Evolutionary conservation across 2,113 vertebrate species (phyloP).

Genomic region (Haemorhous mexicanus): DNA sequence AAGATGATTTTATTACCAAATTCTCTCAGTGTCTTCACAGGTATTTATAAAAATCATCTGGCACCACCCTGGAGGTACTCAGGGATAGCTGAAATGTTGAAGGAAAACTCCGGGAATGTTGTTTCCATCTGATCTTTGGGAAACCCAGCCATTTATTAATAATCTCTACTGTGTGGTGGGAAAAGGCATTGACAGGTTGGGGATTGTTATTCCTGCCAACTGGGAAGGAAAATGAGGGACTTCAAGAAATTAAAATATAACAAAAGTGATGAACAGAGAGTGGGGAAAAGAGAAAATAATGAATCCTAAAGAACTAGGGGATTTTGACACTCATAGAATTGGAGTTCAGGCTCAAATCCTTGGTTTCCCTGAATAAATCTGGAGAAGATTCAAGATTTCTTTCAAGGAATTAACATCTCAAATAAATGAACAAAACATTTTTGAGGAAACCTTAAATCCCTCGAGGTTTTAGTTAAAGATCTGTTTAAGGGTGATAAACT

Average conservation of each 20-base stretch:
- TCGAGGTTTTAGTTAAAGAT: not conserved
- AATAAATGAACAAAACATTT: not conserved
- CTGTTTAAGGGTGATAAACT: not conserved
- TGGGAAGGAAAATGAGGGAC: not conserved
- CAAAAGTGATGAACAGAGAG: not conserved
- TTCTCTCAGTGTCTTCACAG: not conserved
- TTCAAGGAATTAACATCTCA: not conserved
- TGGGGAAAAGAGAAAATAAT: not conserved
- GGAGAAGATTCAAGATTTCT: not conserved
- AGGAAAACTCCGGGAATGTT: not conserved
- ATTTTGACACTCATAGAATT: not conserved
- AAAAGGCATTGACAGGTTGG: not conserved
- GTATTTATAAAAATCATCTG: not conserved
- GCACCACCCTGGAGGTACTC: not conserved
- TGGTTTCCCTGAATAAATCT: not conserved
- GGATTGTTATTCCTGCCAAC: not conserved
- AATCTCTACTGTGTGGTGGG: too few species aligned
- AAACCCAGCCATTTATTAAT: not conserved
- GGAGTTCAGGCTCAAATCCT: not conserved
- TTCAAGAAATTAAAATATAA: not conserved
- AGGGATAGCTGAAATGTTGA: not conserved
- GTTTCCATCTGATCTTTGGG: not conserved
- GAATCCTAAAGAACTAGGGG: not conserved
- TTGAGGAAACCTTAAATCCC: not conserved
- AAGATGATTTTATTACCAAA: not conserved